Evolutionary conservation across 2,797 vertebrate species (phyloP).

Genomic region (Loriculus beryllinus): DNA sequence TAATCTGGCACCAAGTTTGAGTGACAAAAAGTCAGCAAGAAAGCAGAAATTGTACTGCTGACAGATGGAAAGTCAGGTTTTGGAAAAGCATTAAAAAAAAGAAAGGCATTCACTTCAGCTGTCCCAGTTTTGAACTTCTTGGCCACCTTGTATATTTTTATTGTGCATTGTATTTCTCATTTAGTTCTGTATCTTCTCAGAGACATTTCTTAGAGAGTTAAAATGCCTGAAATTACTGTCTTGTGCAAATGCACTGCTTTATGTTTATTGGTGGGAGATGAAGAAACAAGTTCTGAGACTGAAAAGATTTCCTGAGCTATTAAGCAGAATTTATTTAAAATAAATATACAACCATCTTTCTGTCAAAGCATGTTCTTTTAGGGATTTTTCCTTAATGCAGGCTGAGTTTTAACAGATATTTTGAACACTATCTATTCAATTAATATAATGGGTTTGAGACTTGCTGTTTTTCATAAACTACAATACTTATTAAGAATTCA

Average conservation of each 20-base stretch:
- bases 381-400: background rate
- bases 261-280: background rate
- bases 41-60: background rate
- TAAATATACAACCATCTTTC: background rate
- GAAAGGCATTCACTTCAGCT: background rate
- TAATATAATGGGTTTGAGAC: background rate
- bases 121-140: background rate
- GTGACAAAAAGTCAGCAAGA: background rate
- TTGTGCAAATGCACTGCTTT: background rate
- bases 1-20: background rate
- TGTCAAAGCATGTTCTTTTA: background rate
- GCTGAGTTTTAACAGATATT: background rate
- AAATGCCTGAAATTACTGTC: background rate
- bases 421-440: background rate
- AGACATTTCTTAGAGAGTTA: background rate
- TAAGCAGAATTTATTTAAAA: background rate
- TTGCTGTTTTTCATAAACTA: background rate
- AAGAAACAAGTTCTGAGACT: background rate
- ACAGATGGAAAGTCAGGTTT: background rate
- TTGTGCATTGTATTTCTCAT: background rate
- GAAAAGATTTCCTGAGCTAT: background rate
- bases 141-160: background rate
- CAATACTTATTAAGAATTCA: background rate
- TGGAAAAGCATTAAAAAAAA: background rate
- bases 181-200: background rate